Percentiles rank a stretch among this genome's conserved stretches.
Conservation (phyloP, 2,888 invertebrate species). For the Andrena fulva region DNA sequence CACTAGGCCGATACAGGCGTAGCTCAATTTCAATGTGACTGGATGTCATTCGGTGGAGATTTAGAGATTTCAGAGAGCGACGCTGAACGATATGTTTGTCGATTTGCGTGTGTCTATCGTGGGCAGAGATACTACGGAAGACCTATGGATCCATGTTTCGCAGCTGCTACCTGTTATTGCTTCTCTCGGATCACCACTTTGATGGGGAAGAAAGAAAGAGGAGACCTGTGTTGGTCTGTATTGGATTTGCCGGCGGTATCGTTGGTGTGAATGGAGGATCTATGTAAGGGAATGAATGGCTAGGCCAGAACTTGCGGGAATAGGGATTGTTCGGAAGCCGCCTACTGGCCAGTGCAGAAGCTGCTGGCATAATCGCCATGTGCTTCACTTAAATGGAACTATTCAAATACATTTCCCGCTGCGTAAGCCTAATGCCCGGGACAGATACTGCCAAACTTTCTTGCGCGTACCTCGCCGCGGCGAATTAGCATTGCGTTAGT, state of each 20-base stretch:
- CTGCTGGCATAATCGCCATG: not conserved
- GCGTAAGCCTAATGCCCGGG: not conserved
- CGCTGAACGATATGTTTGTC: no score
- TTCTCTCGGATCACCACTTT: no score
- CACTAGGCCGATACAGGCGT: no score
- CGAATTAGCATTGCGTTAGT: not conserved
- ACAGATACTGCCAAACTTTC: conserved; percentile 1
- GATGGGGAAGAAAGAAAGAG: no score
- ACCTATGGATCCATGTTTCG: no score
- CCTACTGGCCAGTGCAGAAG: not conserved
- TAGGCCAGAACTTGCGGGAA: not conserved
- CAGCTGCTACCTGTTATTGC: no score
- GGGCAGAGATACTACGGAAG: no score
- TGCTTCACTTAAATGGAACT: conserved; percentile 1
- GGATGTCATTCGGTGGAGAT: no score
- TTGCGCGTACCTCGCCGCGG: not conserved
- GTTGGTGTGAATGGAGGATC: not conserved
- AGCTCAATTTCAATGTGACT: no score
- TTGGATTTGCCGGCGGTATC: not conserved
- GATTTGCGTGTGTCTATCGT: no score
- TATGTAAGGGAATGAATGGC: not conserved
- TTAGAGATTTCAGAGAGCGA: no score
- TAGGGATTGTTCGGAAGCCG: not conserved
- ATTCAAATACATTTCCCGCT: conserved; percentile 1
- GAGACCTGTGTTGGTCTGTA: not conserved